phyloP scores from a whole-genome alignment of 1,140 invertebrate genomes.

The Brevipalpus yothersi region DNA sequence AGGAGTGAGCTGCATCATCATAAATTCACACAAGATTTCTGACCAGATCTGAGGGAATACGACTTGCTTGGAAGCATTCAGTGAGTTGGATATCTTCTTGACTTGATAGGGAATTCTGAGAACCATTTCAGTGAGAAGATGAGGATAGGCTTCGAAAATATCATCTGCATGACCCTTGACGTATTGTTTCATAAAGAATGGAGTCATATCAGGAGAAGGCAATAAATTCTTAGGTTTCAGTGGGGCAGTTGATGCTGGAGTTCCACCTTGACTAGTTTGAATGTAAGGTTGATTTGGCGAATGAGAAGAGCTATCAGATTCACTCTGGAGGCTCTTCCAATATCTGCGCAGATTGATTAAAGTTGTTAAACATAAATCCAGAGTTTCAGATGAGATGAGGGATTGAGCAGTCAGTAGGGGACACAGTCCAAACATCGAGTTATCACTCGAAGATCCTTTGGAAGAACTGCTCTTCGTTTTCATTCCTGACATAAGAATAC shows the following conservation, averaged over 20 bases:
- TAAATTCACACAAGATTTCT: slow-evolving; percentile 71
- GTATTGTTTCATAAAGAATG: slow-evolving; percentile 79
- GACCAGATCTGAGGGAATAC: slow-evolving; percentile 36
- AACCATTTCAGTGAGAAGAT: slow-evolving; percentile 79
- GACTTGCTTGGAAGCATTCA: slow-evolving; percentile 1
- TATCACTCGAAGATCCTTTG: neutral
- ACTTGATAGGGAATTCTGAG: slow-evolving; percentile 81
- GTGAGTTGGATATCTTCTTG: slow-evolving; percentile 25
- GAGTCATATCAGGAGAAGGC: slow-evolving; percentile 60
- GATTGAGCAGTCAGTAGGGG: slow-evolving; percentile 34
- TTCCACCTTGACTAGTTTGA: slow-evolving; percentile 18
- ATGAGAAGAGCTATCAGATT: neutral
- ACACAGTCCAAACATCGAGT: neutral
- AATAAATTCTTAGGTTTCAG: slow-evolving; percentile 13
- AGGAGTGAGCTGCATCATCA: slow-evolving; percentile 48
- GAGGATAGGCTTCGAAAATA: slow-evolving; percentile 76
- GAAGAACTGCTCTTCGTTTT: slow-evolving; percentile 19
- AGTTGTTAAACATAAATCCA: slow-evolving; percentile 53
- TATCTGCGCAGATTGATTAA: slow-evolving; percentile 51
- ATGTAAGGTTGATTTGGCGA: slow-evolving; percentile 11
- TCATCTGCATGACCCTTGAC: slow-evolving; percentile 70
- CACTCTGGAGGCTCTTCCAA: slow-evolving; percentile 37
- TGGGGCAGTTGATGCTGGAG: neutral
- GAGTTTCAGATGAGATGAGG: slow-evolving; percentile 46
- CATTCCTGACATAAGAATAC: slow-evolving; percentile 48